Evolutionary conservation across 2,797 vertebrate genomes (phyloP).

Genomic region (Coracias cyanogaster): DNA sequence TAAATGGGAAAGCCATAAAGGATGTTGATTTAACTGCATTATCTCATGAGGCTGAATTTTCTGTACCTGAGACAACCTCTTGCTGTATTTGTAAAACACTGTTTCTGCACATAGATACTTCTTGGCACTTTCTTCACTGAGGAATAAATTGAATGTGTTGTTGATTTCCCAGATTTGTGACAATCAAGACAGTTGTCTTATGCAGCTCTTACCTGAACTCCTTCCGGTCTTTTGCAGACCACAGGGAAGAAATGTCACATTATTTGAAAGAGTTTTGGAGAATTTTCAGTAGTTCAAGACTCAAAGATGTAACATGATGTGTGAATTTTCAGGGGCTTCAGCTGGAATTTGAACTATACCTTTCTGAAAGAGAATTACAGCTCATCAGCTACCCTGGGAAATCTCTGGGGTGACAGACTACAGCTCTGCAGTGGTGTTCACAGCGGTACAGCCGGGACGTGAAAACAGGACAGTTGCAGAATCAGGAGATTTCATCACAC

Average conservation of each 20-base stretch:
- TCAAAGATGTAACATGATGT: background rate
- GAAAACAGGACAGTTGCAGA: background rate
- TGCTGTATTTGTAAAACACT: background rate
- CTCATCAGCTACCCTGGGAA: background rate
- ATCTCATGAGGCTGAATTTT: background rate
- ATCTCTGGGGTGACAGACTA: background rate
- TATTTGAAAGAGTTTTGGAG: background rate
- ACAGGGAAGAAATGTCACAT: background rate
- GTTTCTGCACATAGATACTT: background rate
- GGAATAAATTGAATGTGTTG: fast-evolving
- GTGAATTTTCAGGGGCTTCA: background rate
- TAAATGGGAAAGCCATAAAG: constrained; percentile 45
- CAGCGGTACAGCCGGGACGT: background rate
- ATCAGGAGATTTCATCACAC: background rate
- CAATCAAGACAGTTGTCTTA: background rate
- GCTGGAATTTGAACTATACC: background rate
- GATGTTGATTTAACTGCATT: constrained; percentile 21
- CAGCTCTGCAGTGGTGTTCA: background rate
- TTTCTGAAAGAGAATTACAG: background rate
- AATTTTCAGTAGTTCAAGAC: background rate
- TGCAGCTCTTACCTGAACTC: background rate
- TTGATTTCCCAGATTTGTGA: background rate
- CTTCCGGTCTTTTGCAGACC: background rate
- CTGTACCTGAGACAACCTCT: background rate
- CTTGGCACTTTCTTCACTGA: background rate